Conservation (phyloP, 2,113 vertebrate genomes). For the Xyrauchen texanus region DNA sequence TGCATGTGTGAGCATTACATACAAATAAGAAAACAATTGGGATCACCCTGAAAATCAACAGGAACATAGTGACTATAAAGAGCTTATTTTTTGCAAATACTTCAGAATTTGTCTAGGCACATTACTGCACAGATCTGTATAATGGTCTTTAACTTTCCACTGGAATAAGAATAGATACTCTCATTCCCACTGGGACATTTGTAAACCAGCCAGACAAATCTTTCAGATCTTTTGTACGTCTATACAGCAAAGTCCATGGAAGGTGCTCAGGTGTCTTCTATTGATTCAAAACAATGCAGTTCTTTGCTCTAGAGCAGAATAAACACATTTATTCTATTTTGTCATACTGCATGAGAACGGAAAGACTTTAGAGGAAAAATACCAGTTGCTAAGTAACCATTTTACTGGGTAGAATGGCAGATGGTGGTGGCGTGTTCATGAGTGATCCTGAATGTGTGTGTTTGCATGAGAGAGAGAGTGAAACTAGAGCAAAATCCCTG, state of each 20-base stretch:
- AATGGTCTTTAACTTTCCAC: neutral
- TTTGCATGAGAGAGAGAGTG: neutral
- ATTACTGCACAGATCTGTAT: neutral
- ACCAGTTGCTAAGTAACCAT: constrained; percentile 64
- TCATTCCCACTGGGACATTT: constrained; percentile 11
- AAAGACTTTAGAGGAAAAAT: constrained; percentile 44
- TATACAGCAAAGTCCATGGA: neutral
- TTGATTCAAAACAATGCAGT: constrained; percentile 32
- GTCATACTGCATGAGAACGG: constrained; percentile 37
- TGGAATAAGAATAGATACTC: neutral
- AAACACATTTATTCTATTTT: constrained; percentile 35
- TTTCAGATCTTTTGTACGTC: neutral
- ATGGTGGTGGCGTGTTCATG: constrained; percentile 52
- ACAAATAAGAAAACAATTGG: too few species aligned
- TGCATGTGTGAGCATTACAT: too few species aligned
- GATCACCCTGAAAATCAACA: too few species aligned
- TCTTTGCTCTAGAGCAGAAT: constrained; percentile 37
- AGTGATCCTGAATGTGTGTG: constrained; percentile 19
- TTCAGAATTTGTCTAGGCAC: neutral
- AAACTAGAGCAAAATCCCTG: constrained; percentile 40
- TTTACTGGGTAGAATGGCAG: constrained; percentile 54
- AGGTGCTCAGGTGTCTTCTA: constrained; percentile 21
- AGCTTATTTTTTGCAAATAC: too few species aligned
- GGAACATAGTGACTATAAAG: too few species aligned
- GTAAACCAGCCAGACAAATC: neutral